phyloP scores from a whole-genome alignment of 2,113 vertebrate species.

The Cricetomys ansorgei region DNA sequence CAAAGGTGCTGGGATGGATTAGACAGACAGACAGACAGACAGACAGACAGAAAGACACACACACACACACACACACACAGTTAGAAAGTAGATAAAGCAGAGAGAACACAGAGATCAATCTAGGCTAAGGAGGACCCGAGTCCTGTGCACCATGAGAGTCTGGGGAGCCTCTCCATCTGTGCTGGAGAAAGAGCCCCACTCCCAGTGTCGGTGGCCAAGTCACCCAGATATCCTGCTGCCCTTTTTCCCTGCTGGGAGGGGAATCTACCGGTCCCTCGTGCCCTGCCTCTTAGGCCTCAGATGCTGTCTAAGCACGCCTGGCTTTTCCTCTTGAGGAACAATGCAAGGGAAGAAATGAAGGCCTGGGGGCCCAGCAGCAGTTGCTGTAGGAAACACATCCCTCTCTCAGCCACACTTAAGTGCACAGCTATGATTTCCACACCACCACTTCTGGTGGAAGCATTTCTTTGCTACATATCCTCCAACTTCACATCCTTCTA shows the following conservation, averaged over 20 bases:
- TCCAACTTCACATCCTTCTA: background rate
- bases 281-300: background rate
- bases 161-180: background rate
- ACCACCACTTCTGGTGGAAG: background rate
- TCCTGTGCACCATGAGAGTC: too few species aligned
- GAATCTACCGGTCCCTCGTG: background rate
- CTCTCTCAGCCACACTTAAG: slow-evolving; percentile 23
- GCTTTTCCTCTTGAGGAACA: slow-evolving; percentile 49
- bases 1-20: background rate
- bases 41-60: background rate
- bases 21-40: too few species aligned
- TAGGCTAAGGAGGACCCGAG: background rate
- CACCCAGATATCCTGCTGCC: background rate
- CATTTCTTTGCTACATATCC: background rate
- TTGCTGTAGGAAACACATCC: slow-evolving; percentile 46
- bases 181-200: background rate
- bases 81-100: background rate
- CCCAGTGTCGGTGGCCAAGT: background rate
- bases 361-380: background rate
- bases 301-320: background rate
- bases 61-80: background rate
- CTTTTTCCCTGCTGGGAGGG: background rate
- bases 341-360: background rate
- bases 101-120: background rate
- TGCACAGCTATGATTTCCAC: slow-evolving; percentile 50